Evolutionary conservation across 92 coral and sea anemone species (phyloP), one percentile per base, ranked within the genome.

Genomic region (Galaxea fascicularis): DNA sequence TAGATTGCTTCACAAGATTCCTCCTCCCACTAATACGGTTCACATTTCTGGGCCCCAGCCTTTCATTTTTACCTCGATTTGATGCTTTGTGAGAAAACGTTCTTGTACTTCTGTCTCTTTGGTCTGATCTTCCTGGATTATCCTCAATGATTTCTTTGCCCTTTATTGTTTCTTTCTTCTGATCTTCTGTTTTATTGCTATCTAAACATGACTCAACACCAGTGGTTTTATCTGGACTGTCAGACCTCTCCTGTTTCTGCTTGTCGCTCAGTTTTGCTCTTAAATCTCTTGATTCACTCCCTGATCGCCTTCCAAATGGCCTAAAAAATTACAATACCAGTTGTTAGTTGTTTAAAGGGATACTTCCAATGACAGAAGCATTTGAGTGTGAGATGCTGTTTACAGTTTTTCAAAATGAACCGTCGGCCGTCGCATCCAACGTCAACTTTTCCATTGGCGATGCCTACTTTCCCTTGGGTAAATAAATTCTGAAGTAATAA

Each of bases 271-370:
- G 41, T 45, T 30, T 13, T 4, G 24, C 9, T 30, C 84, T 79
- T 18, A 65, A 51, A 49, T 79, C 84, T 65, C 27, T 79, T 4
- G 64, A 47, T 14, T 79, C 74, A 29, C 65, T 79, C 7, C 84
- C 84, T 27, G 74, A 49, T 65, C 74, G 68, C 27, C 74, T 65
- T 65, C 74, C 84, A 8, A 66, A 12, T 65, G 64, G 27, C 10
- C 71, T 45, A 30, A 45, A 65, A 65, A 8, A 15, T 4, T 16
- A 20, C 58, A 46, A 1, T 11, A 46, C n/a, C 6, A 24, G n/a
- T 13, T 62, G 14, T 60, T 22, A 60, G 21, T 24, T 24, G 28
- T 22, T 60, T 25, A 4, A 60, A 18, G 29, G 65, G 13, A n/a
- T 12, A 60, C 20, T 35, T 6, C 6, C 41, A 2, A 35, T 6